Evolutionary conservation across 2,888 invertebrate genomes (phyloP), one percentile per base, ranked within the genome.

Genomic region (Cantharis rustica): DNA sequence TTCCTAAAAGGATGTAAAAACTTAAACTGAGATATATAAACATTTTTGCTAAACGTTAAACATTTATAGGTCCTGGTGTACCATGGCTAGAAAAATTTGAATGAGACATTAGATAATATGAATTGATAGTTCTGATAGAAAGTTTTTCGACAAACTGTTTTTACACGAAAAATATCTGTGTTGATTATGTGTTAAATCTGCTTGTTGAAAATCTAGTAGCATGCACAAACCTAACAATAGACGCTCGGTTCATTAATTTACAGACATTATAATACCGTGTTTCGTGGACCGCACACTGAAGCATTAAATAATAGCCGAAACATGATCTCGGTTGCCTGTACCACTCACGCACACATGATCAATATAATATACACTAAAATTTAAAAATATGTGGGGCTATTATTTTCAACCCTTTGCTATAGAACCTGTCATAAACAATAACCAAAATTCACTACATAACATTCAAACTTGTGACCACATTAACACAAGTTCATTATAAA

Each of bases 381-480:
- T 83, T 81, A 81, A 83, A 83, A 83, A 83, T 83, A 82, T 82
- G 82, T 81, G 79, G 79, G 81, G 81, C 82, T 81, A 83, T 83
- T 83, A 82, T 83, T 82, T 80, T 80, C 80, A 80, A 80, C 82
- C 81, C 82, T 81, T 83, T 80, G 77, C 79, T 80, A 78, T 80
- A 82, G 76, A 73, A 79, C 79, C 82, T 82, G 83, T 83, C 82
- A 82, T 82, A 82, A 82, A 82, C 82, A 83, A 83, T 83, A 81
- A 82, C 81, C 75, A 78, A 76, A 80, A 78, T 81, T 79, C 80
- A 76, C 72, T 68, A 73, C 71, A 76, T 75, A 75, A 75, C 75
- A 72, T 64, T 68, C 71, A 68, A 69, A 75, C 75, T 75, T 72
- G 72, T 72, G 72, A 68, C 69, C 71, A 72, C 73, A 76, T 76